Conservation (phyloP, 2,797 vertebrate species). For the Cryptoblepharus egeriae region DNA sequence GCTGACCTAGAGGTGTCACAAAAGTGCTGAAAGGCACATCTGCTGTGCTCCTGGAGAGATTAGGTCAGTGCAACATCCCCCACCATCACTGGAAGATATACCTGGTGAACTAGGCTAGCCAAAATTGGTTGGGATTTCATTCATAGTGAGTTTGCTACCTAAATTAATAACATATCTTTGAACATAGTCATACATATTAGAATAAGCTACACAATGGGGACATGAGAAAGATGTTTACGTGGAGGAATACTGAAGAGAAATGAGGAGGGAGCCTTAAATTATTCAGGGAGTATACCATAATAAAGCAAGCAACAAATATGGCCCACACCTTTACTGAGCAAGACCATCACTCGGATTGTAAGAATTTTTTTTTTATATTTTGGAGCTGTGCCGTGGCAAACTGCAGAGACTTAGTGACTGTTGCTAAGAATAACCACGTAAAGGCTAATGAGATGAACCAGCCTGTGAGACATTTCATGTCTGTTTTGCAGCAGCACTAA, state of each 20-base stretch:
- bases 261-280: neutral
- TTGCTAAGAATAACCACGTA: slow-evolving; percentile 20
- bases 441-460: neutral
- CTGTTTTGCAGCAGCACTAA: neutral
- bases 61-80: no score
- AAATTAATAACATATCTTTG: neutral
- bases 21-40: no score
- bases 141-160: no score
- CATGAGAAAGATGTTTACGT: neutral
- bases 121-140: no score
- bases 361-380: neutral
- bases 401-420: neutral
- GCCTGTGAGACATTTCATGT: slow-evolving; percentile 15
- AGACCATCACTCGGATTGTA: neutral
- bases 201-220: neutral
- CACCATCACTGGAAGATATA: no score
- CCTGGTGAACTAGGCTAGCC: no score
- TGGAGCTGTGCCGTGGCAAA: neutral
- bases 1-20: no score
- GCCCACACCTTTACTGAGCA: neutral
- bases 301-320: neutral
- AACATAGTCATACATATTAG: neutral
- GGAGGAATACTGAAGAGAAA: neutral
- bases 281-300: slow-evolving; percentile 1
- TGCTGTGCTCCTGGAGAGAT: no score